Evolutionary conservation across 2,797 vertebrate species (phyloP).

Genomic region (Streptopelia turtur): DNA sequence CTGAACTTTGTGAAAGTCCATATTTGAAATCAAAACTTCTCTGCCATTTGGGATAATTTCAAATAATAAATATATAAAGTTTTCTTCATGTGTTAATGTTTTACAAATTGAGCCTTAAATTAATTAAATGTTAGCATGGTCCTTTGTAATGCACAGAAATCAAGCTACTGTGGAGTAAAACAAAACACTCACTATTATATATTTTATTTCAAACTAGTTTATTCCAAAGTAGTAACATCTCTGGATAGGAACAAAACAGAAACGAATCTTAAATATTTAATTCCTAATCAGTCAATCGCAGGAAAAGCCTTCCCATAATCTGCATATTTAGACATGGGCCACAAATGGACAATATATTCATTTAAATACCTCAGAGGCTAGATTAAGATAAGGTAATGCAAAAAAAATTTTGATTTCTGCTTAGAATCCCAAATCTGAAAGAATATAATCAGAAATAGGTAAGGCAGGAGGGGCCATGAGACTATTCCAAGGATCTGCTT

Average conservation of each 20-base stretch:
- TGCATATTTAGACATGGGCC: not conserved
- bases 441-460: not conserved
- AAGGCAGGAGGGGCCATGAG: not conserved
- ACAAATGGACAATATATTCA: not conserved
- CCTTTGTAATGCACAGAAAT: not conserved
- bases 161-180: not conserved
- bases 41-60: accelerated
- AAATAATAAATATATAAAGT: not conserved
- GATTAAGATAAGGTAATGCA: not conserved
- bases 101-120: not conserved
- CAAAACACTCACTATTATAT: not conserved
- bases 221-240: not conserved
- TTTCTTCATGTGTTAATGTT: not conserved
- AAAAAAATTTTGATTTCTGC: not conserved
- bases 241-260: not conserved
- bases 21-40: not conserved
- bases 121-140: not conserved
- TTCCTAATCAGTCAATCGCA: not conserved
- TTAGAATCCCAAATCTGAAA: not conserved
- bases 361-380: not conserved
- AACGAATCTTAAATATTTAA: not conserved
- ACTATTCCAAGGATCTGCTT: not conserved
- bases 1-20: not conserved
- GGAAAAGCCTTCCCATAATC: not conserved
- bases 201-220: not conserved